Base-by-base conservation (phyloP, 2,888 invertebrate genomes). In the Melinaea marsaeus region DNA sequence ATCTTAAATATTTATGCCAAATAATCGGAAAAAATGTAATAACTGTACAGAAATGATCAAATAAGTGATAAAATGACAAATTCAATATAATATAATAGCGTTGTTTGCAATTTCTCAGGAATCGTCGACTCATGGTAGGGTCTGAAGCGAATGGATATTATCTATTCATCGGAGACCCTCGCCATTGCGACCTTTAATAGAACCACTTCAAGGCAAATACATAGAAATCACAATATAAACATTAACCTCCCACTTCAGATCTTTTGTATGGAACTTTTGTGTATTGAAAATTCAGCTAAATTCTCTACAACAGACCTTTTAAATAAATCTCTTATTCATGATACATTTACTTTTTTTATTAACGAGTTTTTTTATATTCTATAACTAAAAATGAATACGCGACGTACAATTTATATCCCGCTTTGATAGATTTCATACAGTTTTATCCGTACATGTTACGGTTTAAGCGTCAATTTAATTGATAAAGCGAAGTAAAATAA, bases 201-300 rank as follows among this genome's bases (percentile, higher is more conserved):
- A 84, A 83, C 84, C 85, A 88, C 85, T 89, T 84, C 84, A 81
- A 80, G 81, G 84, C 85, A 87, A 89, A 88, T 84, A 84, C 85
- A 89, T 88, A 86, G 86, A 88, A 89, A 88, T 86, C 87, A 88
- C 85, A 88, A 87, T 87, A 83, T 84, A 77, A 78, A 78, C 79
- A 76, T 79, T 78, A 86, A 86, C 85, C 85, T 80, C 79, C 78
- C 73, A 77, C 79, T 70, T 73, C 65, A 64, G 62, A 69, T 64
- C 75, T 78, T 83, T 86, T 86, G 84, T 85, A 78, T 81, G 80
- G 77, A 81, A 81, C 79, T 81, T 83, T 83, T 82, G 79, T 78
- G 77, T 75, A 78, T 76, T 77, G 75, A 74, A 75, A 77, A 76
- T 70, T 71, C 65, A 69, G 77, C 79, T 81, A 84, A 84, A 81